Percentiles rank a stretch among this genome's conserved stretches.
Evolutionary conservation across 2,888 invertebrate genomes (phyloP).

Genomic region (Abscondita cerata): DNA sequence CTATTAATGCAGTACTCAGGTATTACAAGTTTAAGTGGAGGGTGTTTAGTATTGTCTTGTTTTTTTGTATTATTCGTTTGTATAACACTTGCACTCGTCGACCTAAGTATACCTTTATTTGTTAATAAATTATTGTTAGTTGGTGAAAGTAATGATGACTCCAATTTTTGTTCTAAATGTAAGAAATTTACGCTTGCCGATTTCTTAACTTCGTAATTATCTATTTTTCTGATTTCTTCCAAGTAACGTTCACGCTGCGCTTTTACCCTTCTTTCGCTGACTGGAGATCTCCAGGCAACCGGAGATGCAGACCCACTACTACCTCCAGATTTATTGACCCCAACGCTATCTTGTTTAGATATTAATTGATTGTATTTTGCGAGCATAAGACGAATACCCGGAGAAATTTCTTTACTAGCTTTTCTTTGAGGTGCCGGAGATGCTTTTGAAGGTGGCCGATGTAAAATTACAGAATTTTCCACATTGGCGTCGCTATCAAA

Average conservation of each 20-base stretch:
- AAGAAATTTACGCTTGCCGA: conserved; percentile 65
- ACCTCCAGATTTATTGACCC: conserved; percentile 51
- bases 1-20: conserved; percentile 21
- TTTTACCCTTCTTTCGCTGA: conserved; percentile 65
- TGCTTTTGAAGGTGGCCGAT: conserved; percentile 65
- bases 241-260: conserved; percentile 62
- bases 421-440: conserved; percentile 66
- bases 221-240: conserved; percentile 56
- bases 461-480: conserved; percentile 30
- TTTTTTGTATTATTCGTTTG: conserved; percentile 16
- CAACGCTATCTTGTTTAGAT: conserved; percentile 62
- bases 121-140: conserved; percentile 28
- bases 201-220: conserved; percentile 67
- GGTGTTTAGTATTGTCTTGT: conserved; percentile 41
- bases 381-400: conserved; percentile 74
- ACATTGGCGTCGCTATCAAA: neutral
- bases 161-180: conserved; percentile 49
- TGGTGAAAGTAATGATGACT: conserved; percentile 46
- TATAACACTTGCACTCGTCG: conserved; percentile 30
- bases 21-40: conserved; percentile 49
- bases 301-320: conserved; percentile 73
- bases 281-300: conserved; percentile 68
- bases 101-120: conserved; percentile 38
- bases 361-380: conserved; percentile 72
- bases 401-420: conserved; percentile 69